Conservation (phyloP, 2,888 invertebrate species). For the Serripes groenlandicus region DNA sequence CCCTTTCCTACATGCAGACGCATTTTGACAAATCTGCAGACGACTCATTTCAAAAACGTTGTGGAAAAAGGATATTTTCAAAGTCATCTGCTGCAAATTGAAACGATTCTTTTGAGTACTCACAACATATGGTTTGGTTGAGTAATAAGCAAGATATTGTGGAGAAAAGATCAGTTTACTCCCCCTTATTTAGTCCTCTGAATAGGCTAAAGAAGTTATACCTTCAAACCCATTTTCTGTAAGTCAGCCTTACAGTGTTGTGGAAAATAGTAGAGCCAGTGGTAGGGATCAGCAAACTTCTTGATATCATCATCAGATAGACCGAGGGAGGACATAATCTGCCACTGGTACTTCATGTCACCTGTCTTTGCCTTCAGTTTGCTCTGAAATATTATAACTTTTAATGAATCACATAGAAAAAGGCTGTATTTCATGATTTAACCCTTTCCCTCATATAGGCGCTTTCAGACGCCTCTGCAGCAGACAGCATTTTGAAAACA, state of each 20-base stretch:
- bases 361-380: conserved; percentile 98
- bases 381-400: conserved; percentile 88
- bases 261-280: conserved; percentile 99
- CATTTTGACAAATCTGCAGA: no score
- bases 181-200: no score
- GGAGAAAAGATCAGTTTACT: no score
- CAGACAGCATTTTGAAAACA: neutral
- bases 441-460: neutral
- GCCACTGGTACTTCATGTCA: conserved; percentile 97
- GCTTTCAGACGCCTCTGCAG: neutral
- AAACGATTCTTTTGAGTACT: no score
- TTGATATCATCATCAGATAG: conserved; percentile 96
- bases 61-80: no score
- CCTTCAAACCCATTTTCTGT: conserved; percentile 95
- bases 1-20: no score
- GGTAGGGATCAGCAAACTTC: conserved; percentile 94
- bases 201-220: no score
- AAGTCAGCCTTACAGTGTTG: conserved; percentile 95
- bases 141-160: no score
- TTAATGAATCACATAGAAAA: neutral
- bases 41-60: no score
- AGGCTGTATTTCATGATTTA: neutral
- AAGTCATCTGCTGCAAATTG: no score
- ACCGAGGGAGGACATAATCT: conserved; percentile 98
- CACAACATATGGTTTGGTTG: no score